Percentiles rank a stretch among this genome's conserved stretches.
These are phyloP conservation scores for Serinus canaria DNA, from an alignment of 2,113 vertebrate species.

Conservation along the genomic window DNA sequence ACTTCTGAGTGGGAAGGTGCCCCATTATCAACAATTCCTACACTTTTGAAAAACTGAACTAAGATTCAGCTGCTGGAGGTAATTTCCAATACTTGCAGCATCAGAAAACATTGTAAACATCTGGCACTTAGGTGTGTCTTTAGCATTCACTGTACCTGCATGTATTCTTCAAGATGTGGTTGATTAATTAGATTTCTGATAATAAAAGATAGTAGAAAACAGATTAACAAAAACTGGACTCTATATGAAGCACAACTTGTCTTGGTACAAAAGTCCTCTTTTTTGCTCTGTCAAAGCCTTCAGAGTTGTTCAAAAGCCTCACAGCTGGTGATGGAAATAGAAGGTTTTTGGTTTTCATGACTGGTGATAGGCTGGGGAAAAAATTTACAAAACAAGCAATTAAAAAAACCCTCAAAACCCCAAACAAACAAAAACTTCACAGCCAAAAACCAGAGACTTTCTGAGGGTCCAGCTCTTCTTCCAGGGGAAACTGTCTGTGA, in stretches of 20 bases:
- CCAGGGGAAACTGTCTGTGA: no score
- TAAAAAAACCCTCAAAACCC: background rate
- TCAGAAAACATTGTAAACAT: background rate
- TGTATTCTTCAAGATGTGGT: background rate
- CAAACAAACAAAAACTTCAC: background rate
- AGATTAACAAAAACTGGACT: background rate
- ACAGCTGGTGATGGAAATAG: background rate
- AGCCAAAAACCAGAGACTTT: fast-evolving
- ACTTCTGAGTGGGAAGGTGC: background rate
- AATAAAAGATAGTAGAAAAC: background rate
- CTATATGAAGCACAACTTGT: background rate
- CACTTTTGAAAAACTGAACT: background rate
- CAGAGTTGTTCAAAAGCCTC: background rate
- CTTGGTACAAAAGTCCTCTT: background rate
- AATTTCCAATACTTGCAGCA: background rate
- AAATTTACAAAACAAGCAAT: background rate
- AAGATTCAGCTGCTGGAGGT: background rate
- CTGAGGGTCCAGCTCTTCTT: background rate
- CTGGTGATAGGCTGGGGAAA: background rate
- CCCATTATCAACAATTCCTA: background rate
- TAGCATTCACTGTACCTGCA: background rate
- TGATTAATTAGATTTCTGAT: background rate
- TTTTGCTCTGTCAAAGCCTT: background rate
- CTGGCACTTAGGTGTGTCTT: background rate
- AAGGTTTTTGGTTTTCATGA: background rate